Percentiles rank a stretch among this genome's conserved stretches.
Evolutionary conservation across 2,797 vertebrate species (phyloP).

Genomic region (Clarias laeviceps): DNA sequence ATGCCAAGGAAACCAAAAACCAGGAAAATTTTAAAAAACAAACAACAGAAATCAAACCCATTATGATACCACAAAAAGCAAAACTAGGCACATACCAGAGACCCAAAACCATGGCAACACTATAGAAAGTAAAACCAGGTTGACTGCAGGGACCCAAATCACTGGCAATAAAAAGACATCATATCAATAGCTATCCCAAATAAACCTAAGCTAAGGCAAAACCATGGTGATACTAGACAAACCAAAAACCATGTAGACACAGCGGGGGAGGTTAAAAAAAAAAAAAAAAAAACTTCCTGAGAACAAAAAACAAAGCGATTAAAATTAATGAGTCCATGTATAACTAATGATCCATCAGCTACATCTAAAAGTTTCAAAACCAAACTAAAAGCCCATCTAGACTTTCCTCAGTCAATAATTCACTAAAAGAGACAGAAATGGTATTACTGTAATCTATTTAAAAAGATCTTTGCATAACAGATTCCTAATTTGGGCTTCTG

Average conservation of each 20-base stretch:
- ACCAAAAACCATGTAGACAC: neutral
- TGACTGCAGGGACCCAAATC: no score
- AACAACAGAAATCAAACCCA: neutral
- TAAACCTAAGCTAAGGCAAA: no score
- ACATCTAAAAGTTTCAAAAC: neutral
- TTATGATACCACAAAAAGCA: neutral
- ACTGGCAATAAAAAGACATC: no score
- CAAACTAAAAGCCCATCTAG: neutral
- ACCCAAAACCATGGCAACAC: neutral
- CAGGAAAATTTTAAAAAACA: no score
- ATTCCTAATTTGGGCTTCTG: neutral
- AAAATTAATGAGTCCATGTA: neutral
- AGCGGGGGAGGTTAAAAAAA: neutral
- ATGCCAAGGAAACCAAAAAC: no score
- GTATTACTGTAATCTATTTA: neutral
- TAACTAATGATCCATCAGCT: neutral
- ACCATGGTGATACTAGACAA: neutral
- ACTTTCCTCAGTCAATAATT: neutral
- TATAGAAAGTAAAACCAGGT: neutral
- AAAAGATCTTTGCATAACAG: neutral
- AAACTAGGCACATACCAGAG: neutral
- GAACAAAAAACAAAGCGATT: neutral
- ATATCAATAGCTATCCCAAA: no score
- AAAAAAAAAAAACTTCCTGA: no score
- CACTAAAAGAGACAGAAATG: slow-evolving; percentile 4